Conservation (phyloP, 2,113 vertebrate genomes). For the Hippotragus niger region DNA sequence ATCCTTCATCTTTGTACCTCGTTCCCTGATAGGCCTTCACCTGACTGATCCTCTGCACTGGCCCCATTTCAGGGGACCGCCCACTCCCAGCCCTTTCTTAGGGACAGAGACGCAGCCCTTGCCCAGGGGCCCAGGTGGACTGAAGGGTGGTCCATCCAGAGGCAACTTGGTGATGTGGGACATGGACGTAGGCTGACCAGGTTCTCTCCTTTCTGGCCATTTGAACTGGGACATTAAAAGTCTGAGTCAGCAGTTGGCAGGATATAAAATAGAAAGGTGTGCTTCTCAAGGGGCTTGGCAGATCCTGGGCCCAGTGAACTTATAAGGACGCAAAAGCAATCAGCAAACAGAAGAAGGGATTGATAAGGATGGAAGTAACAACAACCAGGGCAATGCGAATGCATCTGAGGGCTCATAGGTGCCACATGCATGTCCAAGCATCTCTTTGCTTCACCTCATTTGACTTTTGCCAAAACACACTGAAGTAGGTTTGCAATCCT, state of each 20-base stretch:
- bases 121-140: too few relatives aligned
- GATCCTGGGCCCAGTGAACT: background rate
- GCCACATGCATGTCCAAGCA: too few relatives aligned
- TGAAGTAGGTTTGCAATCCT: background rate
- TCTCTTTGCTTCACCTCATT: too few relatives aligned
- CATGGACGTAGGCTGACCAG: fast-evolving
- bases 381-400: fast-evolving
- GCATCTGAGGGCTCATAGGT: background rate
- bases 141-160: background rate
- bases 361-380: background rate
- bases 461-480: background rate
- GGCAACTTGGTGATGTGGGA: background rate
- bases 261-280: background rate
- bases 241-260: background rate
- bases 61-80: background rate
- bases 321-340: background rate
- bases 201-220: background rate
- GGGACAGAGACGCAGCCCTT: background rate
- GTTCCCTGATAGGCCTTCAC: background rate
- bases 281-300: background rate
- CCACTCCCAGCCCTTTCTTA: background rate
- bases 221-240: background rate
- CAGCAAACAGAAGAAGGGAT: background rate
- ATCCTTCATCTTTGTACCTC: background rate
- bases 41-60: fast-evolving